These are phyloP conservation scores for Ophthalmolycus amberensis DNA, from an alignment of 2,113 vertebrate species.

Conservation along the genomic window DNA sequence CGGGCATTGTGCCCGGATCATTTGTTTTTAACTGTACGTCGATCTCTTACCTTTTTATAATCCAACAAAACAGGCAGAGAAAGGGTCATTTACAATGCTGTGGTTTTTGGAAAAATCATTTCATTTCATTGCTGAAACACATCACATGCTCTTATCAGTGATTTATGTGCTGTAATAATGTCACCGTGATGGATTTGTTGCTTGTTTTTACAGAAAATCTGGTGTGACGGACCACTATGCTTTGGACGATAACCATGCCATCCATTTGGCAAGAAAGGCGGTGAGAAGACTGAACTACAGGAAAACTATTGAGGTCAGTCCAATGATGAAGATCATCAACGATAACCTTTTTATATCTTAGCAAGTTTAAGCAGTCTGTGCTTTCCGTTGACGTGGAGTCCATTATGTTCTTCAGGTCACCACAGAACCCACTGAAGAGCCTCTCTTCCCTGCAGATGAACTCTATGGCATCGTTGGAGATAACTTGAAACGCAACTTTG, in stretches of 20 bases:
- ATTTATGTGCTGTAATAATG: not conserved
- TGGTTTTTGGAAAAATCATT: not conserved
- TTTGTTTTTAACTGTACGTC: not conserved
- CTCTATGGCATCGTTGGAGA: constrained; percentile 96
- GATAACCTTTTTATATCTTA: not conserved
- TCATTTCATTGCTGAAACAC: not conserved
- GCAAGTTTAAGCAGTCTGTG: not conserved
- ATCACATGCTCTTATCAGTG: not conserved
- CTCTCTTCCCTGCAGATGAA: constrained; percentile 94
- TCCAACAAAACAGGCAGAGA: not conserved
- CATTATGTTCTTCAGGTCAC: constrained; percentile 84
- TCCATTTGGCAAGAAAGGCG: constrained; percentile 92
- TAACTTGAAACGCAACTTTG: constrained; percentile 94
- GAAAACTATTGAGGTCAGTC: constrained; percentile 91
- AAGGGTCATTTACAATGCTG: not conserved
- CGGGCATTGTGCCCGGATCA: not conserved
- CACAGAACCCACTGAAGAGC: constrained; percentile 88
- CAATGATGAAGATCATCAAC: not conserved
- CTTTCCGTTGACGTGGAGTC: not conserved
- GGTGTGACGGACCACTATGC: constrained; percentile 97
- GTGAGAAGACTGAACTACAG: constrained; percentile 92
- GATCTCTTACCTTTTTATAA: not conserved
- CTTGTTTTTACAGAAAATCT: constrained; percentile 87
- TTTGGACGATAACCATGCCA: constrained; percentile 93
- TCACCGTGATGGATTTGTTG: constrained; percentile 10